Conservation (phyloP, 1,140 invertebrate genomes). For the Drosophila teissieri region DNA sequence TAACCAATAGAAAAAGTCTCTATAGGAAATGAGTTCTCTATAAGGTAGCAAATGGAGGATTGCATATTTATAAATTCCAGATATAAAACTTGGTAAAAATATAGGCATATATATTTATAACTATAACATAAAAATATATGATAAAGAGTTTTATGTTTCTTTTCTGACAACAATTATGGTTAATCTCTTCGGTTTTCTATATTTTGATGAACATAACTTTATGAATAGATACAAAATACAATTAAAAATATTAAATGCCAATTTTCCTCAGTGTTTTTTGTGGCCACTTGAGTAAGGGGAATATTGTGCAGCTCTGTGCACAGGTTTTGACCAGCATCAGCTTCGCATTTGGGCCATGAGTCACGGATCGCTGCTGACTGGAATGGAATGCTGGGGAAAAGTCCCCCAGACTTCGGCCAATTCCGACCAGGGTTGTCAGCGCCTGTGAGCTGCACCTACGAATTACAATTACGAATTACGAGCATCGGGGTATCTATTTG, state of each 20-base stretch:
- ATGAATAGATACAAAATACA: background rate
- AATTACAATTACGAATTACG: conserved; percentile 60
- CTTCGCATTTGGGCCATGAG: conserved; percentile 40
- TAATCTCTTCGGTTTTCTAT: too few species aligned
- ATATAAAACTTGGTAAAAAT: too few species aligned
- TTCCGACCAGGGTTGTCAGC: conserved; percentile 54
- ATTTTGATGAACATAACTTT: background rate
- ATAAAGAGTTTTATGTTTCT: background rate
- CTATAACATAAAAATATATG: background rate
- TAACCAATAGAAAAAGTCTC: too few species aligned
- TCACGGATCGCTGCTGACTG: conserved; percentile 33
- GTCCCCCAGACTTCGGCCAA: conserved; percentile 26
- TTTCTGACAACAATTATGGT: too few species aligned
- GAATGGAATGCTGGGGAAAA: conserved; percentile 60
- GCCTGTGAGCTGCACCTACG: conserved; percentile 48
- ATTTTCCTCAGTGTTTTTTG: conserved; percentile 2
- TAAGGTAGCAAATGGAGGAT: too few species aligned
- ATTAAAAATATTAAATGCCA: background rate
- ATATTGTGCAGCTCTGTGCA: conserved; percentile 53
- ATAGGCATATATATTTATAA: too few species aligned
- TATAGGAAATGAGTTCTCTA: background rate
- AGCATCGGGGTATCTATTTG: conserved; percentile 33
- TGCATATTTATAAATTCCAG: too few species aligned
- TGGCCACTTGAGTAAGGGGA: conserved; percentile 51
- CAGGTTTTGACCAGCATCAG: conserved; percentile 67